These are phyloP conservation scores for Acleris cristana DNA, from an alignment of 2,888 invertebrate species.

Conservation along the genomic window DNA sequence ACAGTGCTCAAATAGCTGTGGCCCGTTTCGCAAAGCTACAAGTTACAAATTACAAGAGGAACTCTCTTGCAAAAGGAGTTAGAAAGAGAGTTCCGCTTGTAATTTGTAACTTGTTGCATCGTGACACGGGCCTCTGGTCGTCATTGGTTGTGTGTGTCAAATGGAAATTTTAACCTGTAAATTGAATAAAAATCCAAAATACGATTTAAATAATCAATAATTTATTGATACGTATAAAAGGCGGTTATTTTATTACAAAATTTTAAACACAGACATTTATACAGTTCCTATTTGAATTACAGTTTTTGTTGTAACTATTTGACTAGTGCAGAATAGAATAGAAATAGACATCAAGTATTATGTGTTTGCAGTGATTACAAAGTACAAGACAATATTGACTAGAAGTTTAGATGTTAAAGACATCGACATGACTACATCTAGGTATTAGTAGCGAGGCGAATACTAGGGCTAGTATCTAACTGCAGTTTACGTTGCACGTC, in stretches of 20 bases:
- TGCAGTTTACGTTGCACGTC: slow-evolving; percentile 53
- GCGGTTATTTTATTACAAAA: slow-evolving; percentile 42
- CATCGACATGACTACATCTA: slow-evolving; percentile 17
- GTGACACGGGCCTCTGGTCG: no score
- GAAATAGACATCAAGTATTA: slow-evolving; percentile 44
- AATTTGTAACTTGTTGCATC: no score
- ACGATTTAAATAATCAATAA: slow-evolving; percentile 36
- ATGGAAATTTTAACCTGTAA: no score
- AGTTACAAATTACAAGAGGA: no score
- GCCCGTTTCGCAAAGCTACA: no score
- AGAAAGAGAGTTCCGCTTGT: no score
- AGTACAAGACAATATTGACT: slow-evolving; percentile 43
- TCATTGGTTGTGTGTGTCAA: no score
- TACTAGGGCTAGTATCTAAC: slow-evolving; percentile 44
- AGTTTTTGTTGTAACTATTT: slow-evolving; percentile 3
- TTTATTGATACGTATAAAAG: slow-evolving; percentile 57
- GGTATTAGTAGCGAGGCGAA: slow-evolving; percentile 33
- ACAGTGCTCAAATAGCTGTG: no score
- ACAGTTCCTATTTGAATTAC: slow-evolving; percentile 24
- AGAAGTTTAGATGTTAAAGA: slow-evolving; percentile 44
- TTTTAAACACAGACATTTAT: slow-evolving; percentile 39
- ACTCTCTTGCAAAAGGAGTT: no score
- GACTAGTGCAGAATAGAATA: slow-evolving; percentile 38
- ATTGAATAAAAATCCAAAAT: slow-evolving; percentile 7
- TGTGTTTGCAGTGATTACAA: slow-evolving; percentile 2